phyloP scores from a whole-genome alignment of 2,888 invertebrate species.

The Sylvicola fuscatus region DNA sequence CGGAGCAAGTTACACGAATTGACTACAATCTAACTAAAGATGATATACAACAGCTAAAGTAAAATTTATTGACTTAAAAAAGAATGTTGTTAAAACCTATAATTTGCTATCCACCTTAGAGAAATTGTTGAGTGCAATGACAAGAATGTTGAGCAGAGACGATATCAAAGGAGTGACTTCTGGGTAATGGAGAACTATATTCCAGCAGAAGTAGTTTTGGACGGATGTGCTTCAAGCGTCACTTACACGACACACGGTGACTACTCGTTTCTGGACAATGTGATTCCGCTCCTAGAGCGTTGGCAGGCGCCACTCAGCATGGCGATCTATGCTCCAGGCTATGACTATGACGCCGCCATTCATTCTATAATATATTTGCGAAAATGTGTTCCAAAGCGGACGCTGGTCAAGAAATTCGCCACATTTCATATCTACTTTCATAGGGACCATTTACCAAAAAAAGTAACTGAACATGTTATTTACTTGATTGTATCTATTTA shows the following conservation, averaged over 20 bases:
- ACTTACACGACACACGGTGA: slow-evolving; percentile 50
- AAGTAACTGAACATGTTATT: slow-evolving; percentile 8
- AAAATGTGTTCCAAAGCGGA: slow-evolving; percentile 28
- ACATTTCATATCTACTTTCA: slow-evolving; percentile 45
- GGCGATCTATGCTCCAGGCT: slow-evolving; percentile 40
- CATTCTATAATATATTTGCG: slow-evolving; percentile 35
- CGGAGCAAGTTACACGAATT: too few relatives aligned
- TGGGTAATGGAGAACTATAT: slow-evolving; percentile 42
- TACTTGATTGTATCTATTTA: not conserved
- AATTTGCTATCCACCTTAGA: too few relatives aligned
- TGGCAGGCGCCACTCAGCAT: slow-evolving; percentile 46
- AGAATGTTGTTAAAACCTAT: too few relatives aligned
- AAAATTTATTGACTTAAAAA: too few relatives aligned
- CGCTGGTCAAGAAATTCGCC: slow-evolving; percentile 32
- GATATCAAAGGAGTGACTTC: slow-evolving; percentile 23
- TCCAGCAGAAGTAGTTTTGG: slow-evolving; percentile 22
- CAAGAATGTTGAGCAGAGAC: too few relatives aligned
- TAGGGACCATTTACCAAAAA: slow-evolving; percentile 31
- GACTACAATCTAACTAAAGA: too few relatives aligned
- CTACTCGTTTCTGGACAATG: slow-evolving; percentile 41
- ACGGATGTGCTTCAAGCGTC: slow-evolving; percentile 36
- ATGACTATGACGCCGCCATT: slow-evolving; percentile 33
- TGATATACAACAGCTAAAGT: too few relatives aligned
- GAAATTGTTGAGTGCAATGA: not conserved
- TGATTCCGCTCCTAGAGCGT: slow-evolving; percentile 30